phyloP scores from a whole-genome alignment of 2,888 invertebrate species.

The Heteromyza rotundicornis region DNA sequence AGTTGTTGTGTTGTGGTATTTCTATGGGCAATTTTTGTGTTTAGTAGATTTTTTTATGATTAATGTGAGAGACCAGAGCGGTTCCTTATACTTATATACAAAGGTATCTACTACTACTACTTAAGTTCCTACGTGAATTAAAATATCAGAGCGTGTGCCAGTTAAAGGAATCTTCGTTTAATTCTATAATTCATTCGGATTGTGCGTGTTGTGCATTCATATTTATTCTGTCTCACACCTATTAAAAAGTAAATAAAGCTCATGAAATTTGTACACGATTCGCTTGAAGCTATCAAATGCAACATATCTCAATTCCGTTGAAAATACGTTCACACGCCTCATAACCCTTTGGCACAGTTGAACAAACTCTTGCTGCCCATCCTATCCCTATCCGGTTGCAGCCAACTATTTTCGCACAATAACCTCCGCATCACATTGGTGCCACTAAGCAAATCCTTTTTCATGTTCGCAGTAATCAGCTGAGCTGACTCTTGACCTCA shows the following conservation, averaged over 20 bases:
- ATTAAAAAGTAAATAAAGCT: not conserved
- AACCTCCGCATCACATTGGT: not conserved
- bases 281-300: not conserved
- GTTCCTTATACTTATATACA: no score
- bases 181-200: no score
- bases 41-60: no score
- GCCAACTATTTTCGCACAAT: slow-evolving; percentile 10
- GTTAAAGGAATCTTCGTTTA: no score
- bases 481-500: slow-evolving; percentile 27
- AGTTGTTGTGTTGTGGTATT: no score
- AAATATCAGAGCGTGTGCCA: no score
- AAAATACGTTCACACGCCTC: slow-evolving; percentile 3
- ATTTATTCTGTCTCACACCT: not conserved
- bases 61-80: no score
- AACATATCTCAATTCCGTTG: slow-evolving; percentile 1
- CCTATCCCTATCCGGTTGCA: not conserved
- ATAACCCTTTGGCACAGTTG: slow-evolving; percentile 1
- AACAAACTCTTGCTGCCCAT: not conserved
- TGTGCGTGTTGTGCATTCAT: not conserved
- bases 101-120: no score
- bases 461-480: slow-evolving; percentile 30
- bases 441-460: slow-evolving; percentile 23
- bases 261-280: not conserved
- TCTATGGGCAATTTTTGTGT: no score
- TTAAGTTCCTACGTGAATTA: no score